Conservation (phyloP, 2,113 vertebrate genomes). For the Eurystomus gularis region DNA sequence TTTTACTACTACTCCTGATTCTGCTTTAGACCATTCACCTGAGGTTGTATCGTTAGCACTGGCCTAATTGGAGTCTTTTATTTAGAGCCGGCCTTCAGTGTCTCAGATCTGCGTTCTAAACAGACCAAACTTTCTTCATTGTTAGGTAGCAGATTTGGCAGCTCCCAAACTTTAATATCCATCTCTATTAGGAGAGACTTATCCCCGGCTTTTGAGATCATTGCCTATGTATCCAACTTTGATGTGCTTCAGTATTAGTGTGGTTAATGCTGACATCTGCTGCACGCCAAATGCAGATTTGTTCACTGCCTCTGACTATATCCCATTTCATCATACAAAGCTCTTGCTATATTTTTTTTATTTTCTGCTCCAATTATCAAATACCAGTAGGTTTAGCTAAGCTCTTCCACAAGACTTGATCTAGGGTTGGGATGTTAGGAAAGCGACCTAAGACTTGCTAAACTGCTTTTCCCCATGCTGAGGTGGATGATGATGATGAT, state of each 20-base stretch:
- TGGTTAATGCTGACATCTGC: not conserved
- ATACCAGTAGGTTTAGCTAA: not conserved
- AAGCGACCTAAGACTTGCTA: not conserved
- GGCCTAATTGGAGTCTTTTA: not conserved
- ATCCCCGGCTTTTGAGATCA: slow-evolving; percentile 15
- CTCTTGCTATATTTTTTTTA: not conserved
- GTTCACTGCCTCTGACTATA: not conserved
- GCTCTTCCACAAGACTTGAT: not conserved
- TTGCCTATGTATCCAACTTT: not conserved
- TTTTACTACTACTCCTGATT: not conserved
- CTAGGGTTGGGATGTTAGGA: not conserved
- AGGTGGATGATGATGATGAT: not conserved
- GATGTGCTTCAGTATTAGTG: not conserved
- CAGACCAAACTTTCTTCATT: not conserved
- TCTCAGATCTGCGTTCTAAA: not conserved
- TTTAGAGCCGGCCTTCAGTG: not conserved
- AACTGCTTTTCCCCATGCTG: not conserved
- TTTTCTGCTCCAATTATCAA: not conserved
- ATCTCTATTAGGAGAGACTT: slow-evolving; percentile 11
- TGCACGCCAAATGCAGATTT: not conserved
- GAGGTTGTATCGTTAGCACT: not conserved
- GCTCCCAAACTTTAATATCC: slow-evolving; percentile 8
- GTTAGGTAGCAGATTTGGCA: not conserved
- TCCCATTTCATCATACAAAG: not conserved
- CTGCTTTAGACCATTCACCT: not conserved